Evolutionary conservation across 2,888 invertebrate genomes (phyloP).

Genomic region (Ferdinandea cuprea): DNA sequence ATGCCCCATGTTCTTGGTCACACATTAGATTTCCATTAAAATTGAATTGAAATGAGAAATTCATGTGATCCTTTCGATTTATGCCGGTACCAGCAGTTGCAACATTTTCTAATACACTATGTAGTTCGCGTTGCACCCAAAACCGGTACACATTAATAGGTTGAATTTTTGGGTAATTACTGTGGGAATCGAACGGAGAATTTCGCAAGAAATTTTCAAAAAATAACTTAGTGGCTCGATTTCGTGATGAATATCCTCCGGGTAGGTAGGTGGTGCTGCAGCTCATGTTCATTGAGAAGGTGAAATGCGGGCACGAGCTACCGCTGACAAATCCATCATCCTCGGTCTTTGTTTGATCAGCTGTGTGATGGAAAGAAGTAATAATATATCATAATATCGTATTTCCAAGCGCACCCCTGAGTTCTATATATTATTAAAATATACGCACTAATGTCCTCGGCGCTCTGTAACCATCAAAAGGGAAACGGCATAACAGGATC

Average conservation of each 20-base stretch:
- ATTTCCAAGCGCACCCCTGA: constrained; percentile 50
- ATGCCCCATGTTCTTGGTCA: constrained; percentile 59
- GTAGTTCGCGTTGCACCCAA: constrained; percentile 43
- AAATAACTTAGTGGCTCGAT: neutral
- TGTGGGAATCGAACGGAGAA: constrained; percentile 54
- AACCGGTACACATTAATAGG: too few species aligned
- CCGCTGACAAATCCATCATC: constrained; percentile 61
- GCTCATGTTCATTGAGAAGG: constrained; percentile 37
- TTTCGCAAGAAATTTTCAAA: constrained; percentile 23
- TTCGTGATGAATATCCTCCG: neutral
- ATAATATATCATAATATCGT: constrained; percentile 65
- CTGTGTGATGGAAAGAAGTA: constrained; percentile 53
- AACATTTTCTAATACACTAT: constrained; percentile 40
- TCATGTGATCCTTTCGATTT: constrained; percentile 51
- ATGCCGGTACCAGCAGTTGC: constrained; percentile 73
- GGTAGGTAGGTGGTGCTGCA: too few species aligned
- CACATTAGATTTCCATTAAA: constrained; percentile 71
- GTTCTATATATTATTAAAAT: too few species aligned
- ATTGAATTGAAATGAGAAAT: constrained; percentile 50
- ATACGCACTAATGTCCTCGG: constrained; percentile 17
- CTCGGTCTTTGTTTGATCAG: constrained; percentile 67
- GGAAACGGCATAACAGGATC: constrained; percentile 70
- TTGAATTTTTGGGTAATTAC: constrained; percentile 52
- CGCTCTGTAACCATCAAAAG: constrained; percentile 61
- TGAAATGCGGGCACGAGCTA: constrained; percentile 73